Conservation (phyloP, 1,140 invertebrate species). For the Aphelenchoides besseyi region DNA sequence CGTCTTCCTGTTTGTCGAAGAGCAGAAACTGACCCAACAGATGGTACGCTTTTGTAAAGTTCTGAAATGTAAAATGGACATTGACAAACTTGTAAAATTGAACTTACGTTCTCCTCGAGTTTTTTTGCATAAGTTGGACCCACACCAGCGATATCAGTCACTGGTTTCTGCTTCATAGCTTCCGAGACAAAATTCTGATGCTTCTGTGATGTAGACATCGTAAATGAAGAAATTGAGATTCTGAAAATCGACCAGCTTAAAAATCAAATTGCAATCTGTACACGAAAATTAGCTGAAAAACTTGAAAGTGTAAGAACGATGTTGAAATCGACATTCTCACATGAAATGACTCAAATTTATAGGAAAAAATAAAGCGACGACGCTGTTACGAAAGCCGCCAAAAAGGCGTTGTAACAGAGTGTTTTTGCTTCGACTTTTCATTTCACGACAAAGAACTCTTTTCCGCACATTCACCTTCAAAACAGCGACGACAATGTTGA, state of each 20-base stretch:
- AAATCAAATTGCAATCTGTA: too few relatives aligned
- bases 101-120: slow-evolving; percentile 81
- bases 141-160: slow-evolving; percentile 85
- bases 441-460: too few relatives aligned
- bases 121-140: slow-evolving; percentile 83
- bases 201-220: slow-evolving; percentile 85
- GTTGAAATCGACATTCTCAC: slow-evolving; percentile 1
- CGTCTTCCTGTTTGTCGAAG: slow-evolving; percentile 87
- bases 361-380: too few relatives aligned
- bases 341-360: too few relatives aligned
- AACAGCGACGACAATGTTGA: too few relatives aligned
- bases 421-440: too few relatives aligned
- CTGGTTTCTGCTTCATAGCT: slow-evolving; percentile 88
- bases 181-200: slow-evolving; percentile 88
- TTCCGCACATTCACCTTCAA: too few relatives aligned
- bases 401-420: too few relatives aligned
- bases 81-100: slow-evolving; percentile 21
- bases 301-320: neutral
- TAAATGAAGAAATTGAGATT: too few relatives aligned
- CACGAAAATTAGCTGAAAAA: too few relatives aligned
- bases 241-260: too few relatives aligned
- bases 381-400: too few relatives aligned
- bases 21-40: slow-evolving; percentile 95
- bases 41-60: slow-evolving; percentile 80
- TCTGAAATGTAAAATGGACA: slow-evolving; percentile 38